phyloP scores from a whole-genome alignment of 2,888 invertebrate genomes.

The Sylvicola fuscatus region DNA sequence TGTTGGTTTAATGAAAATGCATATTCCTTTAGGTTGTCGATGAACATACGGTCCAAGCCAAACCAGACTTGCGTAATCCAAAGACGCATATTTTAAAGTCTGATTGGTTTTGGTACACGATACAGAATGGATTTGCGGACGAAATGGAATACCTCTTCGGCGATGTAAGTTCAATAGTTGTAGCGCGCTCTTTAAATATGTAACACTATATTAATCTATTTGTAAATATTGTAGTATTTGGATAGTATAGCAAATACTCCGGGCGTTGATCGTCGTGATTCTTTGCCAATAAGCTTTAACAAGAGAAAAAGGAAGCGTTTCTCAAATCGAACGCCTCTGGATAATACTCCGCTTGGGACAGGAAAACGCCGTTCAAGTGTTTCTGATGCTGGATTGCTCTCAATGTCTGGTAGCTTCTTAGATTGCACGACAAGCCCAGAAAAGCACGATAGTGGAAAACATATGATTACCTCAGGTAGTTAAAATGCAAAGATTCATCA shows the following conservation, averaged over 20 bases:
- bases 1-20: too few species aligned
- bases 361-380: constrained; percentile 67
- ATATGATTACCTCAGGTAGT: constrained; percentile 11
- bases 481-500: background rate
- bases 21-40: constrained; percentile 50
- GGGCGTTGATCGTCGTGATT: constrained; percentile 31
- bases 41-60: constrained; percentile 47
- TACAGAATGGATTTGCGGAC: constrained; percentile 86
- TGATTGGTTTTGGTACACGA: constrained; percentile 98
- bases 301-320: constrained; percentile 68
- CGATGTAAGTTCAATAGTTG: constrained; percentile 46
- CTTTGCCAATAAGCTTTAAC: constrained; percentile 28
- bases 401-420: constrained; percentile 71
- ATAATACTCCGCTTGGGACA: constrained; percentile 22
- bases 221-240: constrained; percentile 19
- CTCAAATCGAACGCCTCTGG: constrained; percentile 23
- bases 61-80: constrained; percentile 45
- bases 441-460: constrained; percentile 26
- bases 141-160: constrained; percentile 78
- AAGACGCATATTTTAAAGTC: constrained; percentile 65
- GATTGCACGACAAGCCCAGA: constrained; percentile 76
- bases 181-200: too few species aligned
- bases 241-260: constrained; percentile 26
- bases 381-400: constrained; percentile 65
- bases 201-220: too few species aligned